phyloP scores from a whole-genome alignment of 2,888 invertebrate genomes.

The Gastrophysa polygoni region DNA sequence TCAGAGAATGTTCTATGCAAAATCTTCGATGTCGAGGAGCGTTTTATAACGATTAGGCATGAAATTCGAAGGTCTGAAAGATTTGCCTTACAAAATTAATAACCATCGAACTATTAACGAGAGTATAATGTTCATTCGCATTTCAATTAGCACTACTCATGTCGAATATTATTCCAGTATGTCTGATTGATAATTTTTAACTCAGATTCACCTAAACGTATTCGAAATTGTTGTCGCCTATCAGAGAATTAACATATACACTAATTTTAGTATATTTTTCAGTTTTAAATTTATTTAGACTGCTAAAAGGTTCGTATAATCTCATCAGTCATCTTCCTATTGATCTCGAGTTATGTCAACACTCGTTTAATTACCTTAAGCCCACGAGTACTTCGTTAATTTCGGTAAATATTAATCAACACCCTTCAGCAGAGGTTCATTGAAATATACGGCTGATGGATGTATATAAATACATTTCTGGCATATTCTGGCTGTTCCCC shows the following conservation, averaged over 20 bases:
- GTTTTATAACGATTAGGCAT: conserved; percentile 11
- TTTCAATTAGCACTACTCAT: background rate
- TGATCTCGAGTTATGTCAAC: background rate
- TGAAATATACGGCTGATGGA: conserved; percentile 12
- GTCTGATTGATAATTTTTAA: no score
- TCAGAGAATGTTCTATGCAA: conserved; percentile 11
- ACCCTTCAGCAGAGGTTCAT: conserved; percentile 9
- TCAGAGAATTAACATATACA: no score
- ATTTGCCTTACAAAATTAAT: conserved; percentile 21
- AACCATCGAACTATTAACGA: background rate
- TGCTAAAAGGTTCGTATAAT: no score
- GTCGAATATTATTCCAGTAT: no score
- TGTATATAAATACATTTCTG: background rate
- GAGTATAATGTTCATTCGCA: background rate
- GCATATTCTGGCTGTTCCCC: no score
- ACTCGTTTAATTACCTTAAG: background rate
- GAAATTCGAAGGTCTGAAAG: conserved; percentile 21
- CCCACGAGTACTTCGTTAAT: background rate
- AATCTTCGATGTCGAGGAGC: conserved; percentile 8
- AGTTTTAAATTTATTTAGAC: no score
- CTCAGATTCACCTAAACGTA: no score
- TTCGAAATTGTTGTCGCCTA: no score
- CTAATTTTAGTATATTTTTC: no score
- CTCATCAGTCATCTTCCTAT: conserved; percentile 9
- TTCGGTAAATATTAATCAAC: conserved; percentile 18